Evolutionary conservation across 2,797 vertebrate species (phyloP), one percentile per base, ranked within the genome.

Genomic region (Lagocephalus sceleratus): DNA sequence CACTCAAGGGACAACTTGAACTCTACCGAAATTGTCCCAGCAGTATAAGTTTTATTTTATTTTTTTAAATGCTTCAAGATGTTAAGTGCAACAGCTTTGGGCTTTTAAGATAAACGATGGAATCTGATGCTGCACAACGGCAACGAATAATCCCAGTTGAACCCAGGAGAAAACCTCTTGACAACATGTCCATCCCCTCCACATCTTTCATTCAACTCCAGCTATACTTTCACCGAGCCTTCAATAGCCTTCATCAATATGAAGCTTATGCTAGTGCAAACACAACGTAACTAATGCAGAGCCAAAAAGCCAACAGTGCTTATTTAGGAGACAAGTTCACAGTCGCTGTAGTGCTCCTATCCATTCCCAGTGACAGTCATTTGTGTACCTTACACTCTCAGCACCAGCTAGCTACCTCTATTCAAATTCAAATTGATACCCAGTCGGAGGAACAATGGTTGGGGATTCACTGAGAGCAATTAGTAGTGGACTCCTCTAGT

Each of bases 401-500:
- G 77, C 74, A 83, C 80, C 82, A 87, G 88, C 79, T 76, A 84
- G 81, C 84, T 71, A 57, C 69, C 71, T 67, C 82, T 64, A 87
- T 89, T 92, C 85, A 91, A 84, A 90, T 91, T 92, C 82, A 90
- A 91, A 90, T 91, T 68, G 48, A 71, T 83, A 83, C 68, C 66
- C 74, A 81, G 76, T 35, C 42, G 62, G 73, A 66, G 76, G 68
- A 87, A n/a, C 75, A 83, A 83, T 83, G 55, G 73, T 58, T 29
- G 48, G 70, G 67, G 71, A 83, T 85, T 86, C 77, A 57, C 85
- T 78, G 68, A 82, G 81, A 85, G 83, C 83, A 87, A 85, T 87
- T 87, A 86, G 88, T 76, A 84, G 87, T 87, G 79, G 88, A 88
- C 83, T 85, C 85, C 78, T 83, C 76, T 75, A 79, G 70, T 84